These are phyloP conservation scores for Phrynocephalus versicolor DNA, from an alignment of 2,113 vertebrate genomes.

Conservation along the genomic window DNA sequence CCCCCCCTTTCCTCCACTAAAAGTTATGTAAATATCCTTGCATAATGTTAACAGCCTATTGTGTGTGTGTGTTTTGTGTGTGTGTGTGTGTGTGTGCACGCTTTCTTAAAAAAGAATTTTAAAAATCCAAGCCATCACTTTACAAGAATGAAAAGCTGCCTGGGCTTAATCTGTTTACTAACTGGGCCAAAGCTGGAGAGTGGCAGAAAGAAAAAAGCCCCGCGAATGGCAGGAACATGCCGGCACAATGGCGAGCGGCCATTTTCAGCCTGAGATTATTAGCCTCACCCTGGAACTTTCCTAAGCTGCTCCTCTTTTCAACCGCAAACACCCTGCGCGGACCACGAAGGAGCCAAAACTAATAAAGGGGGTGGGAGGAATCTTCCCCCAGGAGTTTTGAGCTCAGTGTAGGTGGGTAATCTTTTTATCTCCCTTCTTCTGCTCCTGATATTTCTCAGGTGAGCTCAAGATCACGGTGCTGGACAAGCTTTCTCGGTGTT, in stretches of 20 bases:
- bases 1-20: slow-evolving; percentile 64
- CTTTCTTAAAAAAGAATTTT: slow-evolving; percentile 57
- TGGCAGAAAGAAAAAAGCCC: slow-evolving; percentile 75
- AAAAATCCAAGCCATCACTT: slow-evolving; percentile 74
- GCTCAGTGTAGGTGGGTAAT: slow-evolving; percentile 76
- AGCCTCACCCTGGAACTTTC: slow-evolving; percentile 79
- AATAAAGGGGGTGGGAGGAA: slow-evolving; percentile 74
- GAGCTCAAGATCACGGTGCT: too few species aligned
- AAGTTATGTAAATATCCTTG: slow-evolving; percentile 86
- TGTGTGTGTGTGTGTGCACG: neutral
- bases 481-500: too few species aligned
- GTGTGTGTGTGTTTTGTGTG: slow-evolving; percentile 73
- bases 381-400: slow-evolving; percentile 77
- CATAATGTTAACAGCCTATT: slow-evolving; percentile 85
- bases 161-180: slow-evolving; percentile 86
- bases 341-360: slow-evolving; percentile 77
- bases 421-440: slow-evolving; percentile 72
- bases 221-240: slow-evolving; percentile 73
- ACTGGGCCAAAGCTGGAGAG: slow-evolving; percentile 80
- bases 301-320: slow-evolving; percentile 78
- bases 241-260: slow-evolving; percentile 75
- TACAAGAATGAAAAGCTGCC: slow-evolving; percentile 81
- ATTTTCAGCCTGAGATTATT: slow-evolving; percentile 82
- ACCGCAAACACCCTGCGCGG: slow-evolving; percentile 80
- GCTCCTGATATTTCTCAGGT: slow-evolving; percentile 65